Evolutionary conservation across 64 coral and sea anemone genomes (phyloP).

Genomic region (Acropora tenuis): DNA sequence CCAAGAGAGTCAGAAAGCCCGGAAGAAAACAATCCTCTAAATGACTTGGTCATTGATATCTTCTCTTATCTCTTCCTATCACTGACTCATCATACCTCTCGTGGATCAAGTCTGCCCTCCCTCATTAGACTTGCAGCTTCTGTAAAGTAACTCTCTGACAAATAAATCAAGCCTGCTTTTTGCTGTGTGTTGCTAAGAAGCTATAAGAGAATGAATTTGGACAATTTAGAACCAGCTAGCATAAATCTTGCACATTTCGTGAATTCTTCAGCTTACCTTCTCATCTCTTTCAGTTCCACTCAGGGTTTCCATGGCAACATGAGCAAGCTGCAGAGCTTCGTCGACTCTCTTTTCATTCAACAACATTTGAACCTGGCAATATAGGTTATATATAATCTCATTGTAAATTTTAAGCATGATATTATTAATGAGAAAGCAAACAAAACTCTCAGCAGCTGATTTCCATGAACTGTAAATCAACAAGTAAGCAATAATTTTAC

Average conservation of each 20-base stretch:
- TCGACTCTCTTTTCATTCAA: slow-evolving; percentile 87
- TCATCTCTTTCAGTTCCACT: slow-evolving; percentile 65
- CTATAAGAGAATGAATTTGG: slow-evolving; percentile 19
- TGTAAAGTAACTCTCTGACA: slow-evolving; percentile 71
- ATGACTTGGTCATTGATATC: too few species aligned
- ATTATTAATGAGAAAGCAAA: too few species aligned
- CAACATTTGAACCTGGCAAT: slow-evolving; percentile 76
- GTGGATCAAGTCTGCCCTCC: slow-evolving; percentile 88
- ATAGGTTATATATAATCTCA: too few species aligned
- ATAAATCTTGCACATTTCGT: not conserved
- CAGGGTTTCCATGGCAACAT: slow-evolving; percentile 93
- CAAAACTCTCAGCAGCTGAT: too few species aligned
- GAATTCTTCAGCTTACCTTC: slow-evolving; percentile 45
- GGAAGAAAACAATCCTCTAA: too few species aligned
- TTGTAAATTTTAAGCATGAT: too few species aligned
- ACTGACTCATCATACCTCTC: slow-evolving; percentile 69
- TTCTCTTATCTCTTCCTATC: too few species aligned
- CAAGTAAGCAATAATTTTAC: too few species aligned
- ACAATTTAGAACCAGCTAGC: not conserved
- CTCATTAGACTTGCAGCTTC: slow-evolving; percentile 83
- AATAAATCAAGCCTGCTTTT: slow-evolving; percentile 91
- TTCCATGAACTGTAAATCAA: too few species aligned
- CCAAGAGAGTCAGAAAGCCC: too few species aligned
- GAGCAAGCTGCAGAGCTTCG: slow-evolving; percentile 93
- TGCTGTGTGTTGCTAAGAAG: slow-evolving; percentile 81